Base-by-base conservation (phyloP, 1,140 invertebrate species). In the Aradophagus sp. region DNA sequence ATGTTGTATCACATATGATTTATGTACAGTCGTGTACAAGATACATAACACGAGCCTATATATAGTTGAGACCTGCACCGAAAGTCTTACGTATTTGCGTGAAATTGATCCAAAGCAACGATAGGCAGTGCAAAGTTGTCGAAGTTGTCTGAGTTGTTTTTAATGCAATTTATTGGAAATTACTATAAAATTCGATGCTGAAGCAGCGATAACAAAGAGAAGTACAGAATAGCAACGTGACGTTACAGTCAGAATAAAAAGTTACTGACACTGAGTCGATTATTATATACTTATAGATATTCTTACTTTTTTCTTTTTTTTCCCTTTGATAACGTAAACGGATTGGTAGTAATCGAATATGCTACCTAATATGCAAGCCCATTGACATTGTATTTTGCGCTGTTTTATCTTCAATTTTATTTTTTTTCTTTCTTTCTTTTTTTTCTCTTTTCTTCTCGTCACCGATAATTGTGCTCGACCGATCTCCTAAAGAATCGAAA, bases 1-100 rank as follows among this genome's bases (percentile, higher is more conserved):
- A 55, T 65, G 53, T 53, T 63, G 63, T 73, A 73, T 73, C 70
- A 73, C 63, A 73, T 72, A 65, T 73, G 63, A 68, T 67, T 67
- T 73, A 73, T 73, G 29, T 73, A 73, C 63, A 70, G 39, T 20
- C 63, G 58, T 73, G 70, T 45, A 73, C 29, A 27, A 41, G 59
- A 58, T 68, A 53, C 52, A 68, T 63, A 47, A 67, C 70, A 59
- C 58, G 58, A 41, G 42, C 16, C 27, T 42, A 58, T 58, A 67
- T 58, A 65, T 62, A 72, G 56, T 29, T 66, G 50, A 67, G 42
- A 68, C 52, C 63, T 63, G 59, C 63, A 73, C 44, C 56, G 56
- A 62, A 61, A 45, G 45, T 48, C 53, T 68, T 67, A 71, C 36
- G 34, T 53, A 36, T 53, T 29, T 65, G 39, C 38, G 52, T 61